Evolutionary conservation across 2,113 vertebrate genomes (phyloP).

Genomic region (Saguinus midas): DNA sequence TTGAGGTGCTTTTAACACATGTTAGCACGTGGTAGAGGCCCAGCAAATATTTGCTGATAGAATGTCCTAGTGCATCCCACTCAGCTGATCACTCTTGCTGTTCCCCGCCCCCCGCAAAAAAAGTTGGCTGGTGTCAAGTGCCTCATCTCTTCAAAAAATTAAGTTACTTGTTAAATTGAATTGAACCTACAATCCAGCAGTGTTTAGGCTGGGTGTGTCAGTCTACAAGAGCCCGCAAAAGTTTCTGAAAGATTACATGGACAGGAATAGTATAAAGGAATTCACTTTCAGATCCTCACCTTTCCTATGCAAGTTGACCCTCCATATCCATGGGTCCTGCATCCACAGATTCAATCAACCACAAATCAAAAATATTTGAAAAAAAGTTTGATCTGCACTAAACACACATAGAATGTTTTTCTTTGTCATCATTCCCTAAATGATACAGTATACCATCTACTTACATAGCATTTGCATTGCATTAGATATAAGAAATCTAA

Average conservation of each 20-base stretch:
- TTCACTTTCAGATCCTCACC: not conserved
- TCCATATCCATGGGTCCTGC: not conserved
- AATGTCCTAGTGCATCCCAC: not conserved
- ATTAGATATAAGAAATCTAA: not conserved
- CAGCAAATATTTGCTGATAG: not conserved
- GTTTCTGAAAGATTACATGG: not conserved
- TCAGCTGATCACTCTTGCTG: not conserved
- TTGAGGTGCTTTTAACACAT: not conserved
- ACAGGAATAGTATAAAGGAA: not conserved
- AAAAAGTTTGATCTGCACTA: not conserved
- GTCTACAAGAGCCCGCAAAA: not conserved
- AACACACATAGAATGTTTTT: not conserved
- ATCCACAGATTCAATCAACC: not conserved
- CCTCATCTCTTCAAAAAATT: not conserved
- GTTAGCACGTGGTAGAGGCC: not conserved
- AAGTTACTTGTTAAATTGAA: not conserved
- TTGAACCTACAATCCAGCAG: not conserved
- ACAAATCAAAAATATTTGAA: not conserved
- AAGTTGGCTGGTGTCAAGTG: not conserved
- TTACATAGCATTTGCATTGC: not conserved
- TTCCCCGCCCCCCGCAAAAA: not conserved
- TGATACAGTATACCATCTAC: not conserved
- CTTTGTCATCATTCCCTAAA: not conserved
- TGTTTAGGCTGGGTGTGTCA: not conserved
- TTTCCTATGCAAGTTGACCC: not conserved